A percentile compares a stretch with the other conserved stretches of the same genome.
Conservation (phyloP, 2,797 vertebrate species). For the Pseudomugil tenellus region DNA sequence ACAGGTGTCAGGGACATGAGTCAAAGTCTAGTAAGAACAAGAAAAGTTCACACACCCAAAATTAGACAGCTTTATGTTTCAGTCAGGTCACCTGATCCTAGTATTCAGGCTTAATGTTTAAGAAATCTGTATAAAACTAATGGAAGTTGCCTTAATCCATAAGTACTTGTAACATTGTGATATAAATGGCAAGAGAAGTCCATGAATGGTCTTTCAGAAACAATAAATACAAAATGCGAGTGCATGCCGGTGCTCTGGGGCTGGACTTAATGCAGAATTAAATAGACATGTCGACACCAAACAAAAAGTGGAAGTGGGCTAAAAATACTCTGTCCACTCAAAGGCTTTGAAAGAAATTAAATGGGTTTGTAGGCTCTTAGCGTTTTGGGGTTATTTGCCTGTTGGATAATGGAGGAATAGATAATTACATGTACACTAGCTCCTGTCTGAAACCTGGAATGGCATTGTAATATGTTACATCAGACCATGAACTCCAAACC, state of each 20-base stretch:
- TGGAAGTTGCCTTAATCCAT: not conserved
- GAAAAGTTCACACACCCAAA: not conserved
- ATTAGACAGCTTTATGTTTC: not conserved
- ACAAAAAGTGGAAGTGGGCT: constrained; percentile 42
- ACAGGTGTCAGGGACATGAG: not conserved
- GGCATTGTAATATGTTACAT: constrained; percentile 14
- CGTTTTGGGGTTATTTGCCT: constrained; percentile 20
- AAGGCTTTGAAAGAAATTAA: constrained; percentile 66
- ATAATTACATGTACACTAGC: constrained; percentile 55
- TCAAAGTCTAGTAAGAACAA: constrained; percentile 15
- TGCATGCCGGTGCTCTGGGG: not conserved
- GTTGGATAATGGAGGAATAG: constrained; percentile 63
- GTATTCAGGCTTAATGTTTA: not conserved
- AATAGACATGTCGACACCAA: constrained; percentile 43
- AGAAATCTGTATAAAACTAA: not conserved
- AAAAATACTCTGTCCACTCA: constrained; percentile 58
- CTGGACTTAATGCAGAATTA: constrained; percentile 38
- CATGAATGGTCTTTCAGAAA: not conserved
- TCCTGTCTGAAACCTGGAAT: constrained; percentile 31
- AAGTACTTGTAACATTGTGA: not conserved
- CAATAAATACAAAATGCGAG: constrained; percentile 19
- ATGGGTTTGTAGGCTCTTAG: constrained; percentile 62
- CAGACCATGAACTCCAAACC: constrained; percentile 8
- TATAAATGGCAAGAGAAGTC: not conserved
- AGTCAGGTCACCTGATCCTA: not conserved